Conservation (phyloP, 2,113 vertebrate genomes). For the Eurypyga helias region DNA sequence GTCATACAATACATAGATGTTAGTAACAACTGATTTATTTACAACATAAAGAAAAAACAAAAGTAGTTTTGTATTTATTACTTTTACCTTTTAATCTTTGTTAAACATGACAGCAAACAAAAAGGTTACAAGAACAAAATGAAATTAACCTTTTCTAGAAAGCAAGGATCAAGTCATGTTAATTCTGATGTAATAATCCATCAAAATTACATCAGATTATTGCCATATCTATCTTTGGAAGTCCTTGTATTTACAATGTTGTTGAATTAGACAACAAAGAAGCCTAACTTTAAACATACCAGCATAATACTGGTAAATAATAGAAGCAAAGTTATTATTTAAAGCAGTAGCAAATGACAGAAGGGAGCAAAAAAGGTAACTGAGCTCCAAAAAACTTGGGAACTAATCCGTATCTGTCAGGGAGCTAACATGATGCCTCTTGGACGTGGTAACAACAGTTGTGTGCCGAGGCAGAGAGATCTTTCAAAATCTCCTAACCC, state of each 20-base stretch:
- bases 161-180: conserved; percentile 58
- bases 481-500: background rate
- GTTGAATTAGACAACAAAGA: conserved; percentile 29
- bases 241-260: conserved; percentile 42
- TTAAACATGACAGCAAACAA: conserved; percentile 46
- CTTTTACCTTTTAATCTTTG: conserved; percentile 68
- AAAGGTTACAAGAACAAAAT: conserved; percentile 74
- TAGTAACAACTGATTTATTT: background rate
- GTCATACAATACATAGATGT: background rate
- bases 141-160: conserved; percentile 76
- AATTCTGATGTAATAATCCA: conserved; percentile 70
- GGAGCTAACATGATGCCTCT: background rate
- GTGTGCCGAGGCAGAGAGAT: background rate
- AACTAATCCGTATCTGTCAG: background rate
- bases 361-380: background rate
- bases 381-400: background rate
- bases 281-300: background rate
- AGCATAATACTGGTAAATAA: background rate
- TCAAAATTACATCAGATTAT: conserved; percentile 62
- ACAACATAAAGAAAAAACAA: conserved; percentile 8
- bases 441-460: background rate
- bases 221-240: conserved; percentile 43
- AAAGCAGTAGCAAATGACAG: background rate
- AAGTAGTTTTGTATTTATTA: background rate
- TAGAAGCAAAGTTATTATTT: background rate